phyloP scores from a whole-genome alignment of 2,888 invertebrate genomes.

The Hoplodrina blanda region DNA sequence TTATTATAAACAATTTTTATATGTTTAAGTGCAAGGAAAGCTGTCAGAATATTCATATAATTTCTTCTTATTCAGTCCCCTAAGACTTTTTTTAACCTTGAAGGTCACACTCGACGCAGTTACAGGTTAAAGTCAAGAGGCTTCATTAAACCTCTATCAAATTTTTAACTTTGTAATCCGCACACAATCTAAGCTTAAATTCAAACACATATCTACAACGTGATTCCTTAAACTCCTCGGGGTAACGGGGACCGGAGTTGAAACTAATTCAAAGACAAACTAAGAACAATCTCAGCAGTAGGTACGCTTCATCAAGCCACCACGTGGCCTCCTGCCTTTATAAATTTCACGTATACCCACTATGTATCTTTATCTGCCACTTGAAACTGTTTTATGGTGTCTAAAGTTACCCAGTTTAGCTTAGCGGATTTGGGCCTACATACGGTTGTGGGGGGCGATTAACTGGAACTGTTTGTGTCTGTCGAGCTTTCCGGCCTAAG shows the following conservation, averaged over 20 bases:
- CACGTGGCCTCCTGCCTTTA: slow-evolving; percentile 58
- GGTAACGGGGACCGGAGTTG: slow-evolving; percentile 31
- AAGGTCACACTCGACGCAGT: not conserved
- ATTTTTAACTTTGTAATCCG: slow-evolving; percentile 8
- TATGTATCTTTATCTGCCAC: slow-evolving; percentile 75
- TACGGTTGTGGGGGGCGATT: slow-evolving; percentile 54
- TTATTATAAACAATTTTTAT: slow-evolving; percentile 4
- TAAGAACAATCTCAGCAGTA: slow-evolving; percentile 56
- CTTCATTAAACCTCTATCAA: slow-evolving; percentile 9
- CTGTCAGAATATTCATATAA: not conserved
- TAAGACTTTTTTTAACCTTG: not conserved
- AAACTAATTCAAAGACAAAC: slow-evolving; percentile 62
- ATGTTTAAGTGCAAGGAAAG: not conserved
- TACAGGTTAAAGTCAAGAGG: not conserved
- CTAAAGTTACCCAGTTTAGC: slow-evolving; percentile 70
- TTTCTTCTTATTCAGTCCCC: not conserved
- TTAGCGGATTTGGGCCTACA: slow-evolving; percentile 48
- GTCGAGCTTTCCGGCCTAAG: not conserved
- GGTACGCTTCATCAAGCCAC: slow-evolving; percentile 48
- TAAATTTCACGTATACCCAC: slow-evolving; percentile 71
- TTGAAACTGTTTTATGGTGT: slow-evolving; percentile 79
- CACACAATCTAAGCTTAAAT: slow-evolving; percentile 2
- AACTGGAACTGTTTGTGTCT: slow-evolving; percentile 35
- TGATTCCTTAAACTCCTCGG: slow-evolving; percentile 32
- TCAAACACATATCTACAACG: slow-evolving; percentile 30